Percentiles rank a stretch among this genome's conserved stretches.
phyloP scores from a whole-genome alignment of 53 echinoderm and acorn worm genomes.

The Hippasteria phrygiana region DNA sequence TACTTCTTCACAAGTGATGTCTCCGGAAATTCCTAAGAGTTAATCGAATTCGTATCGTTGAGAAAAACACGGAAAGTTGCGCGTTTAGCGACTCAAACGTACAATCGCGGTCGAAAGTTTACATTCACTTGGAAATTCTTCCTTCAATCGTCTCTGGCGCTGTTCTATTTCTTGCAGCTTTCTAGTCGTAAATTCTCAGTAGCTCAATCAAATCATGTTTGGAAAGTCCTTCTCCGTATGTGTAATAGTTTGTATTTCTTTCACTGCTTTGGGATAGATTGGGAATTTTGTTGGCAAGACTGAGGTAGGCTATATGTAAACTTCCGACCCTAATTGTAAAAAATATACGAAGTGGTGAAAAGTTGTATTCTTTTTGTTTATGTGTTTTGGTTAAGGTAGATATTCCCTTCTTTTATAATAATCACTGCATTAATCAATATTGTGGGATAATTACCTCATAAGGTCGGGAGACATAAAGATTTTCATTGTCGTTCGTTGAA shows the following conservation, averaged over 20 bases:
- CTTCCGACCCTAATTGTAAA: no score
- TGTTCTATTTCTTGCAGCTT: no score
- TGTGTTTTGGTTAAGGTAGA: not conserved
- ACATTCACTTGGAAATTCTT: not conserved
- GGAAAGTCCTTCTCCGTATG: no score
- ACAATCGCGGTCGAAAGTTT: not conserved
- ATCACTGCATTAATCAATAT: constrained; percentile 2
- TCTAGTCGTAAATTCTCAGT: no score
- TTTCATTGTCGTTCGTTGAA: not conserved
- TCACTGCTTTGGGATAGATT: no score
- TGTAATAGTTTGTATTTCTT: no score
- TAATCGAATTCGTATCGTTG: not conserved
- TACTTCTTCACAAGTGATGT: constrained; percentile 3
- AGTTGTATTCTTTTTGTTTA: not conserved
- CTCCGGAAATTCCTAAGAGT: not conserved
- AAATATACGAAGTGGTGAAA: no score
- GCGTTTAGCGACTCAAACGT: not conserved
- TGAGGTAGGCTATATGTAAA: no score
- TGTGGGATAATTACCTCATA: constrained; percentile 1
- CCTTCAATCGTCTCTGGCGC: no score
- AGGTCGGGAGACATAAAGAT: not conserved
- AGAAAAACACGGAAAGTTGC: not conserved
- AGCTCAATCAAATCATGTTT: no score
- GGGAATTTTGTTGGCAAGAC: no score
- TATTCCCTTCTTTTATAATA: not conserved